Evolutionary conservation across 1,140 invertebrate species (phyloP).

Genomic region (Formica selysi): DNA sequence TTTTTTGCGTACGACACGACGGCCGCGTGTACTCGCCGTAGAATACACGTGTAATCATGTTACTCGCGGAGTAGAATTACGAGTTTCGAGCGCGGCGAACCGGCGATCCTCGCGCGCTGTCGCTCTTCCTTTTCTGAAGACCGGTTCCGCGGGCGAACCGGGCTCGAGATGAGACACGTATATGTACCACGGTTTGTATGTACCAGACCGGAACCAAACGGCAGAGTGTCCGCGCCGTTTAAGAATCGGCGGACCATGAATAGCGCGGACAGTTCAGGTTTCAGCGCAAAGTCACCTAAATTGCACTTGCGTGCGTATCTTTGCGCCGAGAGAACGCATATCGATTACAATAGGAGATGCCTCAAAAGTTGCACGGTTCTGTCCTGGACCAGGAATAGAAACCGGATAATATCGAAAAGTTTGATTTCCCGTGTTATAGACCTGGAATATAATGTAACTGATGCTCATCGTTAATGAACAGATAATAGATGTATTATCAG

Average conservation of each 20-base stretch:
- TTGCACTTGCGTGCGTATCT: not conserved
- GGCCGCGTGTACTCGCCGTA: not conserved
- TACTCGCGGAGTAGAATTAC: conserved; percentile 72
- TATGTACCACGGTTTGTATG: conserved; percentile 12
- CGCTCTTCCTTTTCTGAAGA: conserved; percentile 64
- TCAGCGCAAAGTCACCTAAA: conserved; percentile 20
- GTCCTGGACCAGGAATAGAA: not conserved
- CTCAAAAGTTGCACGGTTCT: not conserved
- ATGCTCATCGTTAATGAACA: not conserved
- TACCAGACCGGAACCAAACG: conserved; percentile 73
- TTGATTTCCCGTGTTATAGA: not conserved
- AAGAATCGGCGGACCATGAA: conserved; percentile 57
- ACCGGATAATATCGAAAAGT: not conserved
- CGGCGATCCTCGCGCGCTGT: not conserved
- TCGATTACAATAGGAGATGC: not conserved
- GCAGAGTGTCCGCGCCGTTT: conserved; percentile 3
- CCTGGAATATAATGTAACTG: not conserved
- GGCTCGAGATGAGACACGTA: conserved; percentile 26
- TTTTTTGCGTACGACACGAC: conserved; percentile 12
- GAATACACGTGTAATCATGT: conserved; percentile 60
- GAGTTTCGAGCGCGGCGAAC: conserved; percentile 54
- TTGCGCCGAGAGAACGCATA: not conserved
- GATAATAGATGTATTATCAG: not conserved
- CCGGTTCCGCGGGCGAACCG: conserved; percentile 60
- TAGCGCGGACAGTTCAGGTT: conserved; percentile 48